Evolutionary conservation across 1,140 invertebrate genomes (phyloP), one percentile per base, ranked within the genome.

Genomic region (Sitophilus oryzae): DNA sequence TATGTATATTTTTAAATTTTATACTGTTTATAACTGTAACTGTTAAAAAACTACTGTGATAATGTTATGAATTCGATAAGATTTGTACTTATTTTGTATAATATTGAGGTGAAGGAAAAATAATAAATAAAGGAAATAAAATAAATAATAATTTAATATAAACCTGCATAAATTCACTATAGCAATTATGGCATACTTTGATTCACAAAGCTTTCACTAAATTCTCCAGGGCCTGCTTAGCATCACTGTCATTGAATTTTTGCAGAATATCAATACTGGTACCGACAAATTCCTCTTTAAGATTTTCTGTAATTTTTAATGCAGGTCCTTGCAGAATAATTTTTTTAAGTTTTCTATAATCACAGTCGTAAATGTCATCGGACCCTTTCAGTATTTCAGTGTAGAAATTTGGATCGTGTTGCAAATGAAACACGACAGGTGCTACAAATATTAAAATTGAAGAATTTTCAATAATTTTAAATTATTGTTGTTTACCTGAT

Each of bases 391-490:
- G 79, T 15, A 91, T 83, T 67, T 86, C 79, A 1, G 72, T 72
- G 63, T 89, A 82, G 36, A 89, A 76, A 3, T 79, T 76, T 3
- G 83, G 83, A 62, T 88, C 78, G 37, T 84, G 76, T 71, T 89
- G 81, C 48, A 91, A 72, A 51, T 91, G 87, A 64, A 90, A 88
- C 63, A 93, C 80, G 0, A 93, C 81, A 1, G 91, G 91, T 23
- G 89, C 88, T 37, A 44, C 36, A 48, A 55, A 15, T 14, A 14
- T 15, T 4, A 15, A 38, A 9, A 38, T n/a, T 38, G 15, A 38
- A 9, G 36, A 9, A 9, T 38, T 4, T 38, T 38, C 4, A 6
- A 15, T n/a, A n/a, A n/a, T 9, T 38, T 4, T 3, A 15, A 20
- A 41, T 18, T 20, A 41, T 18, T 20, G 3, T 44, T 44, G 2